Percentiles rank a stretch among this genome's conserved stretches.
Conservation (phyloP, 2,797 vertebrate genomes). For the Syncerus caffer region DNA sequence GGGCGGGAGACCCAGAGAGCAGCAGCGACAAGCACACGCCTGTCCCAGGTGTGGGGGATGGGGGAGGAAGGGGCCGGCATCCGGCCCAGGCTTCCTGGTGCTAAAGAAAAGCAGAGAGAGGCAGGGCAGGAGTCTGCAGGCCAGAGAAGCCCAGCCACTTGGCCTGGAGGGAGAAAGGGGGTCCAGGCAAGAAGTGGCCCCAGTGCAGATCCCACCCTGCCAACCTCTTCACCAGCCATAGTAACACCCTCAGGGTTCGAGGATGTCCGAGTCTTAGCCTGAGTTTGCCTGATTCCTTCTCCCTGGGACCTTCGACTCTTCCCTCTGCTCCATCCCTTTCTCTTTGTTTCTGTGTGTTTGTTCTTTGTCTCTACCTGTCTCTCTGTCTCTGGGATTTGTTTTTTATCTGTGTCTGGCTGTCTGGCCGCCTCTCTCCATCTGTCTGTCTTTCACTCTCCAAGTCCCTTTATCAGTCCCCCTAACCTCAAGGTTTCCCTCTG, state of each 20-base stretch:
- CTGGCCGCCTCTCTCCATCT: neutral
- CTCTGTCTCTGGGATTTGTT: neutral
- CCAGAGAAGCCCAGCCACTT: neutral
- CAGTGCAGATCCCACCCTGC: neutral
- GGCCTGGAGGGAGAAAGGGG: neutral
- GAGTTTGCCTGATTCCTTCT: neutral
- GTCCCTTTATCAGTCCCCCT: neutral
- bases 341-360: neutral
- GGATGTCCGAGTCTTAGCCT: neutral
- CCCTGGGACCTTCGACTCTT: neutral
- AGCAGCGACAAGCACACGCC: neutral
- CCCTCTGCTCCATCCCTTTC: neutral
- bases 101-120: neutral
- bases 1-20: conserved; percentile 71
- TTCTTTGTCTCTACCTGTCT: neutral
- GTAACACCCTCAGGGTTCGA: neutral
- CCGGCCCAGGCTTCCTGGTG: neutral
- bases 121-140: neutral
- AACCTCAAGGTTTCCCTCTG: neutral
- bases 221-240: neutral
- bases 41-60: neutral
- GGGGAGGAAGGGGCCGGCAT: neutral
- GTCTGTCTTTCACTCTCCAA: neutral
- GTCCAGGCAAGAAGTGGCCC: neutral
- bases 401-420: neutral